Percentiles rank a stretch among this genome's conserved stretches.
Conservation (phyloP, 2,113 vertebrate species). For the Hippopotamus amphibius region DNA sequence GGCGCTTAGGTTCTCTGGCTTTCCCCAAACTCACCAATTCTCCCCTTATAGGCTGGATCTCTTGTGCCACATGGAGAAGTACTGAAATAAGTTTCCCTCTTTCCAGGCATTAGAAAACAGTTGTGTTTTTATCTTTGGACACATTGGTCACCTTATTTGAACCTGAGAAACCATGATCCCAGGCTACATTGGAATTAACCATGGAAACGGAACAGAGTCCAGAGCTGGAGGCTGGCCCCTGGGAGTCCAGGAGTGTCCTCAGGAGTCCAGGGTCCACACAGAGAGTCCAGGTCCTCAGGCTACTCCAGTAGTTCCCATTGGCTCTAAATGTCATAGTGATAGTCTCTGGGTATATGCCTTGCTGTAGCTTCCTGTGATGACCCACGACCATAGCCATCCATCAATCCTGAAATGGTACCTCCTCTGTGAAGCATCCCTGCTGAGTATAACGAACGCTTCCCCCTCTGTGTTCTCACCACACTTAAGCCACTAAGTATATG, state of each 20-base stretch:
- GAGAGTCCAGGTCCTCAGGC: background rate
- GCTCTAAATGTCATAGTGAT: background rate
- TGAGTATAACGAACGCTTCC: background rate
- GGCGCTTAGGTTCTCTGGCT: background rate
- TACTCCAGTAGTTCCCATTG: background rate
- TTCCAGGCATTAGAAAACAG: background rate
- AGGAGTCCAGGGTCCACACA: background rate
- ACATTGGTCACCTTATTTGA: background rate
- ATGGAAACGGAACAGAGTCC: background rate
- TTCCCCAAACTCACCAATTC: background rate
- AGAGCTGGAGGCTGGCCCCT: background rate
- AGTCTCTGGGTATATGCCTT: background rate
- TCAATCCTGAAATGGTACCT: background rate
- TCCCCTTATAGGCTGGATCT: background rate
- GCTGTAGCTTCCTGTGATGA: background rate
- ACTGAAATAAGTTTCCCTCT: background rate
- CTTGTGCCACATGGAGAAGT: background rate
- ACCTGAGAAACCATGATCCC: background rate
- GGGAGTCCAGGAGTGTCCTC: background rate
- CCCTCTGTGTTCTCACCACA: background rate
- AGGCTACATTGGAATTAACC: background rate
- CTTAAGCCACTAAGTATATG: accelerated
- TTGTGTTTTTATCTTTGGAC: background rate
- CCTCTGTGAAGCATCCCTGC: background rate
- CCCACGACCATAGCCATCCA: background rate